Percentiles rank a stretch among this genome's conserved stretches.
Evolutionary conservation across 2,113 vertebrate genomes (phyloP).

Genomic region (Cathartes aura): DNA sequence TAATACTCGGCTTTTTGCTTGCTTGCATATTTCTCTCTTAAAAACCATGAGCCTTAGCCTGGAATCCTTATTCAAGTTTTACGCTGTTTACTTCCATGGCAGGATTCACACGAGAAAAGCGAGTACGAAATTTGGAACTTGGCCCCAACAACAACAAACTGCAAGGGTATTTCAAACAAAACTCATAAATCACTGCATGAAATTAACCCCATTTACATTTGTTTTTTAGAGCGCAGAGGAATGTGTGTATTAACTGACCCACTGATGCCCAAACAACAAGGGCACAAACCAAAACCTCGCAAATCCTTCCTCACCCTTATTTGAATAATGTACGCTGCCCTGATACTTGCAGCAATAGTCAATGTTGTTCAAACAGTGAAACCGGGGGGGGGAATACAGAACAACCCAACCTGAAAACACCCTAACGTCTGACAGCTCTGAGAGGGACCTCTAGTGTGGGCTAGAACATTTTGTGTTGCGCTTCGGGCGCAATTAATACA

Average conservation of each 20-base stretch:
- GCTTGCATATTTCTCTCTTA: neutral
- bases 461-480: constrained; percentile 47
- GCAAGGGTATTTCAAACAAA: neutral
- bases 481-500: constrained; percentile 72
- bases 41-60: neutral
- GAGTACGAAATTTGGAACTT: neutral
- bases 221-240: neutral
- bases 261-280: neutral
- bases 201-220: neutral
- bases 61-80: neutral
- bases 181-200: neutral
- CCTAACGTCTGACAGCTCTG: constrained; percentile 46
- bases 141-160: neutral
- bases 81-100: neutral
- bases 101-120: neutral
- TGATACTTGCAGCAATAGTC: neutral
- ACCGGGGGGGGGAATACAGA: neutral
- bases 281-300: neutral
- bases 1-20: neutral
- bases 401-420: constrained; percentile 36
- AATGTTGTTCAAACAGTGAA: neutral
- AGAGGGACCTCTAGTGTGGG: constrained; percentile 84
- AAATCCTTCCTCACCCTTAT: neutral
- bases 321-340: neutral
- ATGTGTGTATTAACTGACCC: neutral